Base-by-base conservation (phyloP, 2,797 vertebrate genomes). In the Novumbra hubbsi region DNA sequence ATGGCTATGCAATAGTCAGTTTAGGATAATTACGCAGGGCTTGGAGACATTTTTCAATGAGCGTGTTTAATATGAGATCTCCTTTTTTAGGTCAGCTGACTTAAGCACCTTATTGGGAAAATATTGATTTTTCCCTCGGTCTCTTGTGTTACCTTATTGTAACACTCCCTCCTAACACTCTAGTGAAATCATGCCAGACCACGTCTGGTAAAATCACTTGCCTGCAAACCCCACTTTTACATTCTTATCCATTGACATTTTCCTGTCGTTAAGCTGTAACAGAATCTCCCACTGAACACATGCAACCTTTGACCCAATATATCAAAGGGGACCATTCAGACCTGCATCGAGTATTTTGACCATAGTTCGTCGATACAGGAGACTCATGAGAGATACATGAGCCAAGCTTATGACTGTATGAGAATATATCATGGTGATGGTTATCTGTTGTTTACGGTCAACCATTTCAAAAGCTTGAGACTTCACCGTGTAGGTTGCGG, bases 181-280 rank as follows among this genome's bases (percentile, higher is more conserved):
- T 80, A 76, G 84, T 88, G 88, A 90, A 91, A 91, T 90, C 91
- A 90, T 84, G 90, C 92, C 93, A 93, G 88, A 93, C 92, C 92
- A 90, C 91, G 92, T 93, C 91, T 93, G 91, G 84, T 94, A 91
- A 93, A 92, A 86, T 90, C 90, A 87, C 91, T 92, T 88, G 87
- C 89, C 90, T 90, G 84, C 72, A 78, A 78, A 90, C 88, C 89
- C 89, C 91, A 90, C 88, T 87, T 89, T 86, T 91, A 83, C 92
- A 94, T 92, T 92, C 90, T 92, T 93, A 91, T 91, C 89, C 91
- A 92, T 93, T 93, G 92, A 94, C 92, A 93, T 94, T 91, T 92
- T 92, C 92, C 93, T 89, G 91, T 93, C 91, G 87, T 92, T 93
- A 92, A 91, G 89, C 89, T 73, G 92, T 91, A 93, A 94, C 88